Evolutionary conservation across 2,888 invertebrate genomes (phyloP).

Genomic region (Artemia sinica): DNA sequence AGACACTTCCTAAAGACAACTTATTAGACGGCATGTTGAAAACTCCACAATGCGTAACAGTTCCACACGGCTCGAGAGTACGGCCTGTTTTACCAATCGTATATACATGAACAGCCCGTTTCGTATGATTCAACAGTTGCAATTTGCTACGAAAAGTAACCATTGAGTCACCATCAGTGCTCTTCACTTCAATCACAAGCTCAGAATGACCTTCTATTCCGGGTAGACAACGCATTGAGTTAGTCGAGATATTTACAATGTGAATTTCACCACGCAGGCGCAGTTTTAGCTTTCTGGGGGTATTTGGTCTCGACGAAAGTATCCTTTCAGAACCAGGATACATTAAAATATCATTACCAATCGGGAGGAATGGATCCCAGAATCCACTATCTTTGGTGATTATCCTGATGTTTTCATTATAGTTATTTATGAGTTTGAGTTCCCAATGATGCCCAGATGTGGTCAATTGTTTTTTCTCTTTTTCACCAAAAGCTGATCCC

Average conservation of each 20-base stretch:
- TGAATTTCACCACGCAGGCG: neutral
- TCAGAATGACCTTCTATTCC: neutral
- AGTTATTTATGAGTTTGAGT: neutral
- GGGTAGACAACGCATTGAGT: neutral
- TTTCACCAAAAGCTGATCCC: neutral
- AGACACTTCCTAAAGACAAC: neutral
- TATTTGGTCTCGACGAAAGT: neutral
- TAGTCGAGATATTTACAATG: neutral
- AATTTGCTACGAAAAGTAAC: neutral
- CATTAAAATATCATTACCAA: neutral
- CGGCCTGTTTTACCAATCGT: neutral
- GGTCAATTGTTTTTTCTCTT: neutral
- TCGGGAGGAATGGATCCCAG: neutral
- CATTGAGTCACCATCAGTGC: neutral
- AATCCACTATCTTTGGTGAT: neutral
- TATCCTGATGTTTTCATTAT: neutral
- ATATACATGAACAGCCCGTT: constrained; percentile 7
- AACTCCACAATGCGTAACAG: neutral
- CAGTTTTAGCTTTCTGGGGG: neutral
- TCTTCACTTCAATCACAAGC: neutral
- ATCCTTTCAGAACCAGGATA: neutral
- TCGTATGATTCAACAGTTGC: constrained; percentile 3
- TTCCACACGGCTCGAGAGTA: neutral
- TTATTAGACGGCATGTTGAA: neutral
- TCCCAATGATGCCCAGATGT: neutral